Conservation (phyloP, 2,888 invertebrate genomes). For the Osmoderma eremita region DNA sequence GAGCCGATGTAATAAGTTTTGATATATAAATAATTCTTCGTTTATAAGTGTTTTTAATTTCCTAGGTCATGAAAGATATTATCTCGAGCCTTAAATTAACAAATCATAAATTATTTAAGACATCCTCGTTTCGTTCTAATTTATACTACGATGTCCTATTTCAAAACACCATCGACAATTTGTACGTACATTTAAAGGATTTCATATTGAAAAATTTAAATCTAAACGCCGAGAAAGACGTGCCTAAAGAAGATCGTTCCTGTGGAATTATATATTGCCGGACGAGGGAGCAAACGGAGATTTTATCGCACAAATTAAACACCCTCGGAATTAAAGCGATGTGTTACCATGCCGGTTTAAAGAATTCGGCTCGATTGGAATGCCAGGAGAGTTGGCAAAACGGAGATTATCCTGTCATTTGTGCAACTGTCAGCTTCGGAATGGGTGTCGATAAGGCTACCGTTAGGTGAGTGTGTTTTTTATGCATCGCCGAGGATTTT, state of each 20-base stretch:
- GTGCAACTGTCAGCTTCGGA: constrained; percentile 97
- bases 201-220: constrained; percentile 78
- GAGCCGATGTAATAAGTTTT: constrained; percentile 69
- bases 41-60: constrained; percentile 19
- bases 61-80: constrained; percentile 84
- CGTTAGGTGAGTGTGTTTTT: constrained; percentile 71
- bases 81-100: constrained; percentile 74
- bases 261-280: constrained; percentile 96
- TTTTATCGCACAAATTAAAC: constrained; percentile 80
- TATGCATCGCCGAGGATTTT: background rate
- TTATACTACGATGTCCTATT: constrained; percentile 94
- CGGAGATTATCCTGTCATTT: constrained; percentile 89
- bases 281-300: constrained; percentile 90
- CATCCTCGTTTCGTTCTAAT: constrained; percentile 91
- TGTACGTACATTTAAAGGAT: constrained; percentile 80
- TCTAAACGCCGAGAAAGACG: constrained; percentile 65
- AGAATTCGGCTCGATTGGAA: constrained; percentile 75
- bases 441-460: constrained; percentile 99
- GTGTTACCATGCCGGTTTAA: constrained; percentile 92
- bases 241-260: constrained; percentile 62
- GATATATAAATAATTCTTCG: background rate
- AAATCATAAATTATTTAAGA: constrained; percentile 71
- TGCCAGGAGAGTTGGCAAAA: constrained; percentile 94
- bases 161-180: constrained; percentile 84
- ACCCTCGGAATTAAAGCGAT: constrained; percentile 78